These are phyloP conservation scores for Peucedramus taeniatus DNA, from an alignment of 2,113 vertebrate species.

Conservation along the genomic window DNA sequence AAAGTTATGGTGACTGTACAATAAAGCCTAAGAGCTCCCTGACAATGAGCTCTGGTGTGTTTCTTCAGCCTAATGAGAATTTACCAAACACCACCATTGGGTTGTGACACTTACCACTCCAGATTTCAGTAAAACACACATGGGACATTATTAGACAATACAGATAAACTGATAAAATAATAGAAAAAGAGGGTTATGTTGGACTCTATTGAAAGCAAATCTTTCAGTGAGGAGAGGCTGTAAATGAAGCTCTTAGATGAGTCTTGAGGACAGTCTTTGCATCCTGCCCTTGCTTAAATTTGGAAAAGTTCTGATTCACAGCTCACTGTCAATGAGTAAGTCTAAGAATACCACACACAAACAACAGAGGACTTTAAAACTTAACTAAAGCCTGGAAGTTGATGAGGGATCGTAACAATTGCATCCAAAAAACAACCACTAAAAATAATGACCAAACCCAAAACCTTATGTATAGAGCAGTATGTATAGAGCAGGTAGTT, in stretches of 20 bases:
- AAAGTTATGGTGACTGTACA: not conserved
- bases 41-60: not conserved
- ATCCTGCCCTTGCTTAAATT: not conserved
- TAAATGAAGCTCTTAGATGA: not conserved
- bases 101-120: fast-evolving
- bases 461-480: fast-evolving
- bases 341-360: not conserved
- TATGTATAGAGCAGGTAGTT: not conserved
- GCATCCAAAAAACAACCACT: fast-evolving
- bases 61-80: not conserved
- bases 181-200: not conserved
- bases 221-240: not conserved
- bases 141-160: not conserved
- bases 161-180: not conserved
- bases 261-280: not conserved
- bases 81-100: not conserved
- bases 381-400: not conserved
- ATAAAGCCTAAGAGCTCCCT: not conserved
- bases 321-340: not conserved
- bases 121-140: not conserved
- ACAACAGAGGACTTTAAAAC: not conserved
- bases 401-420: not conserved
- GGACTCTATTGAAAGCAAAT: not conserved
- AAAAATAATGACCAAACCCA: not conserved
- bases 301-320: not conserved